Base-by-base conservation (phyloP, 64 coral and sea anemone species). In the Cladopsammia gracilis region DNA sequence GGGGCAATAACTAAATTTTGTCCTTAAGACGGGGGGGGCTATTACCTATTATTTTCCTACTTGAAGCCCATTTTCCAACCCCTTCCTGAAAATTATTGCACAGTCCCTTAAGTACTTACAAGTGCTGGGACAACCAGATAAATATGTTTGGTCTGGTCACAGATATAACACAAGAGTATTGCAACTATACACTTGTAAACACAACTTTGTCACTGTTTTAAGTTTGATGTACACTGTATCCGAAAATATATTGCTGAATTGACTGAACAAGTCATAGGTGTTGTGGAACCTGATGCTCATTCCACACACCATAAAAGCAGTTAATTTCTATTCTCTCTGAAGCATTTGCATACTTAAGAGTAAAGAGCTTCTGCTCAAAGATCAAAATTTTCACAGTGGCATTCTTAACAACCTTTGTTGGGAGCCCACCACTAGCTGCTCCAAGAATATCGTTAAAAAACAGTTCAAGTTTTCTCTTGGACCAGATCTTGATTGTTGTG, bases 301-400 rank as follows among this genome's bases (percentile, higher is more conserved):
- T 93, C 92, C 92, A 93, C 71, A 93, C 73, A 50, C 92, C 92
- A 88, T 93, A 93, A 78, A 80, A 93, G 84, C 92, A 93, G 75
- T 68, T 53, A 58, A 93, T 88, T 59, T 93, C 92, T 11, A 93
- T 73, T 86, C 75, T 93, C 73, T 93, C 91, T 78, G 82, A 52
- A 79, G 91, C 46, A 57, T 77, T 87, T 87, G 70, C 74, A 78
- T 93, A 93, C 61, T 93, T 86, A 46, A 93, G 73, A 65, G 91
- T 88, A 78, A 88, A 93, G 49, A 79, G 26, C 79, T 87, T 93
- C 91, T 93, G 44, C 73, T 70, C 26, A 77, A 73, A 88, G 7
- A 93, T 75, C 70, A 93, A 87, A 65, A 93, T 71, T 85, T 93
- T 64, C 87, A 89, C 82, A 67, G 18, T 86, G 44, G 68, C 68